phyloP scores from a whole-genome alignment of 2,888 invertebrate genomes.

The Miltochrista miniata region DNA sequence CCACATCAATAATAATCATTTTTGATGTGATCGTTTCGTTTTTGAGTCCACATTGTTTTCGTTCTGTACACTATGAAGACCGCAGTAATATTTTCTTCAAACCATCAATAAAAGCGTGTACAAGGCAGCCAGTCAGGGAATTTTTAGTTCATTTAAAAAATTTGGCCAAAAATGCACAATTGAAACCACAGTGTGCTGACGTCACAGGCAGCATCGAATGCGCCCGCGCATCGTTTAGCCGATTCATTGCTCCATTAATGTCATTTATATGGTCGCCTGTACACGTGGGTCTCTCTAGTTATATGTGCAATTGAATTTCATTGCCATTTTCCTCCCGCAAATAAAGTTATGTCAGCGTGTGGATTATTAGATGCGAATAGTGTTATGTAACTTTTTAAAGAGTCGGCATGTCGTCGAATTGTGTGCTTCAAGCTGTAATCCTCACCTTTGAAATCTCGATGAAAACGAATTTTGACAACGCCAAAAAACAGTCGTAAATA shows the following conservation, averaged over 20 bases:
- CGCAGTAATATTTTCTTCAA: too few relatives aligned
- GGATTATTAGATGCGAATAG: conserved; percentile 5
- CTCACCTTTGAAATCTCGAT: too few relatives aligned
- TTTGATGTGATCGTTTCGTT: too few relatives aligned
- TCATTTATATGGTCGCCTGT: conserved; percentile 63
- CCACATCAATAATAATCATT: too few relatives aligned
- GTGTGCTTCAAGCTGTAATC: too few relatives aligned
- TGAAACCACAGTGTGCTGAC: conserved; percentile 47
- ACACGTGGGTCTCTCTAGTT: conserved; percentile 69
- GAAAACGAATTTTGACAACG: too few relatives aligned
- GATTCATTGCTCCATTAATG: conserved; percentile 72
- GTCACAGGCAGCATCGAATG: conserved; percentile 61
- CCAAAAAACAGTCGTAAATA: too few relatives aligned
- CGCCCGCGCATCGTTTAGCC: conserved; percentile 78
- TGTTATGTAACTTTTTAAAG: conserved; percentile 1
- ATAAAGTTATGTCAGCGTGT: conserved; percentile 44
- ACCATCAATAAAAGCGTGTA: too few relatives aligned
- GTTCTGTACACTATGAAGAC: too few relatives aligned
- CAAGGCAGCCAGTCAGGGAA: too few relatives aligned
- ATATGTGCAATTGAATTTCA: conserved; percentile 77
- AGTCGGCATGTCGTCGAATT: too few relatives aligned
- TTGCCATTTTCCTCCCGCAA: conserved; percentile 76
- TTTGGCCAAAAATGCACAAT: neutral
- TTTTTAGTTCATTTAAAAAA: neutral
- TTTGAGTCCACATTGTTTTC: too few relatives aligned